These are phyloP conservation scores for Labrus mixtus DNA, from an alignment of 2,113 vertebrate genomes.

Conservation along the genomic window DNA sequence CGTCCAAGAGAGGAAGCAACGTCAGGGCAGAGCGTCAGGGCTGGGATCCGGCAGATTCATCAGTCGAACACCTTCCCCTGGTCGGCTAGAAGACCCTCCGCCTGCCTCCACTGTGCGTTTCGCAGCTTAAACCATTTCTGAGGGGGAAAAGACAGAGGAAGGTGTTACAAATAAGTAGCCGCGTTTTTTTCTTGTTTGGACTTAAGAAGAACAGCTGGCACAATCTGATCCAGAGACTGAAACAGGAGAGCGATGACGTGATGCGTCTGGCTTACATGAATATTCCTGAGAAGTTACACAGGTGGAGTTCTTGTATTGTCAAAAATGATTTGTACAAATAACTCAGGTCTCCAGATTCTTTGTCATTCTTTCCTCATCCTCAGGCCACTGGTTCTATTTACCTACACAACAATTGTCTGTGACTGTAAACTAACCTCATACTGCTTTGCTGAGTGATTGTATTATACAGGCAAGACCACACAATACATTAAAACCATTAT, in stretches of 20 bases:
- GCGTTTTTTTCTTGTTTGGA: slow-evolving; percentile 11
- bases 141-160: slow-evolving; percentile 3
- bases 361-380: slow-evolving; percentile 8
- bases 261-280: slow-evolving; percentile 23
- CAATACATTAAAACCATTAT: not conserved
- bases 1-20: slow-evolving; percentile 18
- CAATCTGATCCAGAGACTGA: slow-evolving; percentile 29
- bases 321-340: slow-evolving; percentile 18
- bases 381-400: slow-evolving; percentile 16
- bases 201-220: not conserved
- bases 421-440: not conserved
- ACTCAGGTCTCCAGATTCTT: not conserved
- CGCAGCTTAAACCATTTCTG: slow-evolving; percentile 95
- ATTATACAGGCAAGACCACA: not conserved
- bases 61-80: slow-evolving; percentile 90
- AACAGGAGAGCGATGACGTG: slow-evolving; percentile 45
- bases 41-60: not conserved
- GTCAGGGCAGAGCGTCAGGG: slow-evolving; percentile 20
- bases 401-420: not conserved
- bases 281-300: slow-evolving; percentile 50
- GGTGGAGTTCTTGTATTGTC: slow-evolving; percentile 26
- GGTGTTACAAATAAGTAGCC: not conserved
- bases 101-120: slow-evolving; percentile 90
- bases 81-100: slow-evolving; percentile 92
- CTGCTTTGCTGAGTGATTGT: not conserved